These are phyloP conservation scores for Trichopoda pennipes DNA, from an alignment of 2,888 invertebrate species.

Conservation along the genomic window DNA sequence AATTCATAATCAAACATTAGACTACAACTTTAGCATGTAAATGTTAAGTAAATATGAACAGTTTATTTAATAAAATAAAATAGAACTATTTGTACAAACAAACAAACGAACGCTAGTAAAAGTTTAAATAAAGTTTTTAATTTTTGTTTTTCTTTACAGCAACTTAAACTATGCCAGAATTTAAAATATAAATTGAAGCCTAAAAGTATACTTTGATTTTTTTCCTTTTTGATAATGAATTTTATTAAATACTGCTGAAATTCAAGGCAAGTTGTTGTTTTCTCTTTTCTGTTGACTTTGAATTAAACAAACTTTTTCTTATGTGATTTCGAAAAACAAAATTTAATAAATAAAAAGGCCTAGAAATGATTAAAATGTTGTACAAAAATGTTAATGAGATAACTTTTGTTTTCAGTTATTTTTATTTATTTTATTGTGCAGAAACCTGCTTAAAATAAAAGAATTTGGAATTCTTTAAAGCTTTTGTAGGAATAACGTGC, in stretches of 20 bases:
- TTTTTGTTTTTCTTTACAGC: background rate
- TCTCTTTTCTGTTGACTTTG: constrained; percentile 33
- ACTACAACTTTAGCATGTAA: constrained; percentile 50
- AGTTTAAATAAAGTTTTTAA: constrained; percentile 39
- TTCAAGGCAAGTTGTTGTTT: background rate
- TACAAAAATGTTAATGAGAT: constrained; percentile 49
- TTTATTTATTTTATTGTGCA: background rate
- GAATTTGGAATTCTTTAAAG: background rate
- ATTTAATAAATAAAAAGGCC: background rate
- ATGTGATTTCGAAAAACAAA: background rate
- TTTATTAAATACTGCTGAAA: constrained; percentile 11
- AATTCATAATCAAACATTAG: constrained; percentile 50
- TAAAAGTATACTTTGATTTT: constrained; percentile 42
- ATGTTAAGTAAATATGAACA: constrained; percentile 57
- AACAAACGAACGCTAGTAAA: background rate
- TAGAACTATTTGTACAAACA: background rate
- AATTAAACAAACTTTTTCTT: constrained; percentile 40
- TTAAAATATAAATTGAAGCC: constrained; percentile 3
- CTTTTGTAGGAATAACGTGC: constrained; percentile 28
- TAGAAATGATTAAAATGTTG: constrained; percentile 8
- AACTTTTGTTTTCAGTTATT: constrained; percentile 44
- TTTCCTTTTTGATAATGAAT: background rate
- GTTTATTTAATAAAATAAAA: constrained; percentile 11
- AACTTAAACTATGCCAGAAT: constrained; percentile 34
- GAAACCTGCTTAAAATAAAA: too few species aligned